Evolutionary conservation across 23 tunicate genomes (phyloP), one percentile per base, ranked within the genome.

Genomic region (Pegea sp.): DNA sequence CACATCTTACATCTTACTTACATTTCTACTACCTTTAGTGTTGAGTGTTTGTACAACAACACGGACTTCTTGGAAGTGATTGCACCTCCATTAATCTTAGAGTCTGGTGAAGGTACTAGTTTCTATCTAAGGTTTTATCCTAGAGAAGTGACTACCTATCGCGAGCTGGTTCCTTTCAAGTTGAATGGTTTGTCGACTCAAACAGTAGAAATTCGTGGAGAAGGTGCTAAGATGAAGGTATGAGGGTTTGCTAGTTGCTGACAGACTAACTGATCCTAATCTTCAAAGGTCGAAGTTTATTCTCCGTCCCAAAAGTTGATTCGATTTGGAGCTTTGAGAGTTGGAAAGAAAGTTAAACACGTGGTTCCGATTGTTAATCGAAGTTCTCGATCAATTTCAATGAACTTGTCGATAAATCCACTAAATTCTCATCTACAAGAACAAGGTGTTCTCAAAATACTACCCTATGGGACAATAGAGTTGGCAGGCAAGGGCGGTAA

Each of bases 341-440:
- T 77, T 26, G 98, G 98, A 0, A 81, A 77, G 48, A 61, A 64
- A 1, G 80, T 62, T 44, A 77, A 66, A 28, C 79, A 77, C 59
- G 28, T 70, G 19, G 66, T 89, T 8, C 90, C 98, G 32, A 77
- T 89, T 67, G 66, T 77, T 4, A 89, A 89, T 66, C 64, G 81
- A 4, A 68, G 78, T 57, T 74, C 96, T 55, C 60, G 66, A 1
- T 61, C 87, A 1, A 69, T 76, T 16, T 60, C 67, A 16, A 44
- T 87, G 28, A 59, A 65, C 60, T 50, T 87, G 7, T 70, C 78
- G 29, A 69, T 65, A 0, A 76, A 78, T 64, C 84, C 84, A 1
- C 77, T 63, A 23, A 56, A 64, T 27, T 70, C 58, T 33, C 71
- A 67, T 18, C 86, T 84, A 19, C 84, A 84, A 26, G 59, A 68